These are phyloP conservation scores for Polia nebulosa DNA, from an alignment of 2,888 invertebrate species.

Conservation along the genomic window DNA sequence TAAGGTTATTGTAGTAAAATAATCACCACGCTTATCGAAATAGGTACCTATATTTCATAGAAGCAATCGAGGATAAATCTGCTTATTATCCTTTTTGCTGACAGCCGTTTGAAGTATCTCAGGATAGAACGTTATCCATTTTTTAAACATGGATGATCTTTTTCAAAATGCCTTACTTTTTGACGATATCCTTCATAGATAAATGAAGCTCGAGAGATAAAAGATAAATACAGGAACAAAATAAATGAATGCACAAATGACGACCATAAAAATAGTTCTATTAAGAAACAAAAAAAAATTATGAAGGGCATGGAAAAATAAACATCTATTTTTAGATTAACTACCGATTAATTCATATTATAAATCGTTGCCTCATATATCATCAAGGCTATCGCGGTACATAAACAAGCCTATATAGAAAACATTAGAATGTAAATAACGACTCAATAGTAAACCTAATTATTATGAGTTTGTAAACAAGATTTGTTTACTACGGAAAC, in stretches of 20 bases:
- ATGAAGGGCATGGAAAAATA: background rate
- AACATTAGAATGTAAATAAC: conserved; percentile 26
- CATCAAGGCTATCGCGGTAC: conserved; percentile 19
- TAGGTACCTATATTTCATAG: background rate
- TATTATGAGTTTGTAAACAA: conserved; percentile 37
- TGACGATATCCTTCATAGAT: background rate
- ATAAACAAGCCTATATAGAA: conserved; percentile 33
- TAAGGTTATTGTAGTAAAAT: background rate
- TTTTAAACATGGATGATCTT: background rate
- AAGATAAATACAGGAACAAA: background rate
- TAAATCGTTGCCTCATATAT: conserved; percentile 13
- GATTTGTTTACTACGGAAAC: conserved; percentile 54
- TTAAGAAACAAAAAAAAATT: background rate
- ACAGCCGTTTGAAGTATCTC: background rate
- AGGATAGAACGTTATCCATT: background rate
- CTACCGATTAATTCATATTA: conserved; percentile 2
- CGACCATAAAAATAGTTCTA: background rate
- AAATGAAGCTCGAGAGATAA: background rate
- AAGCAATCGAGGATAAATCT: background rate
- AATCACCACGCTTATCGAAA: background rate
- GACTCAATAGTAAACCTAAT: conserved; percentile 40
- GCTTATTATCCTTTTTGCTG: background rate
- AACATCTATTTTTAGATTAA: background rate
- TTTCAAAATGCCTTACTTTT: background rate
- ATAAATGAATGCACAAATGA: background rate